Evolutionary conservation across 35 echinoderm and acorn worm species (phyloP), one percentile per base, ranked within the genome.

Genomic region (Lytechinus variegatus): DNA sequence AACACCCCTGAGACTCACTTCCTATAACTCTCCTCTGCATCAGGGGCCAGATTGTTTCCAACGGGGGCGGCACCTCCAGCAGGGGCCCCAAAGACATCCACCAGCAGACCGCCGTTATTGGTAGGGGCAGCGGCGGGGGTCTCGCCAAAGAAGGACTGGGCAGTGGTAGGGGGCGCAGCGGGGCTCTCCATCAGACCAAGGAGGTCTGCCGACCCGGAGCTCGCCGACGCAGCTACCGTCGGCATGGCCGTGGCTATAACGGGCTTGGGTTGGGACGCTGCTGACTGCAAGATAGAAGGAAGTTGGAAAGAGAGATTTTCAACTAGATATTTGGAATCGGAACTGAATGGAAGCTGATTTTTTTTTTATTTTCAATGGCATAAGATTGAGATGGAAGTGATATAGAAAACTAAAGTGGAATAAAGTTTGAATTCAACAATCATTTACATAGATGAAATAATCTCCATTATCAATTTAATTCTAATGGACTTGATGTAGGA

Each of bases 11-110:
- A 56, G 53, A 91, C 97, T 97, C 87, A 99, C 98, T 99, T 99
- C 28, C 89, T 94, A 71, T 95, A 99, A 61, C 96, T 99, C 29
- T 99, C 98, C 94, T 99, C 98, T 8, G 98, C 98, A 54, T 96
- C 98, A 10, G 98, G 95, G 2, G 98, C 94, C 53, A 99, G 92
- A 52, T 94, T 51, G 14, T 79, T 86, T 19, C 86, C 24, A 71
- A 96, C 94, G 28, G 86, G 33, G 6, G 60, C 86, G 89, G 87
- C 54, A 51, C 54, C 6, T 44, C 79, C 52, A 52, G 10, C 7
- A 9, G 96, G 92, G 28, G 96, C 86, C 14, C 95, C 98, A 92
- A 99, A 99, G 60, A 99, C 94, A 58, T 99, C 98, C 4, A 99
- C 95, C 9, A 99, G 91, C 0, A 94, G 87, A 55, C 92, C 94